These are phyloP conservation scores for Caenorhabditis panamensis DNA, from an alignment of 2,888 invertebrate genomes.

Conservation along the genomic window DNA sequence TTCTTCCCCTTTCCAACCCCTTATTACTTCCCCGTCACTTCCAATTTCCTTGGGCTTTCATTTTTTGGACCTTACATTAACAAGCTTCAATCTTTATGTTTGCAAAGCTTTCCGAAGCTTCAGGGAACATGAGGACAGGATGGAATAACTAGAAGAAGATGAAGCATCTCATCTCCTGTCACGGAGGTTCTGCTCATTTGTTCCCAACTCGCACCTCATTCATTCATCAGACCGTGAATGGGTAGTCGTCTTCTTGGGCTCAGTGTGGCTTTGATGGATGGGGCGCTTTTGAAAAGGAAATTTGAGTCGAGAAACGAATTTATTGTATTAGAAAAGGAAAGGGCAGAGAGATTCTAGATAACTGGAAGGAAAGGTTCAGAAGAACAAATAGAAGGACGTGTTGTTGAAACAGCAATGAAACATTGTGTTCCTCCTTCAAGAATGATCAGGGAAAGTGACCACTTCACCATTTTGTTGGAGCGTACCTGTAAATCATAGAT, in stretches of 20 bases:
- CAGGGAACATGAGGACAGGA: not conserved
- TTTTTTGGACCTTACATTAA: not conserved
- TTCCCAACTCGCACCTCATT: conserved; percentile 24
- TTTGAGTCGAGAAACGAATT: conserved; percentile 11
- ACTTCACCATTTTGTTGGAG: not conserved
- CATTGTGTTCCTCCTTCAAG: not conserved
- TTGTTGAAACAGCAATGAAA: not conserved
- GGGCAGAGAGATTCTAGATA: not conserved
- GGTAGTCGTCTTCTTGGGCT: conserved; percentile 7
- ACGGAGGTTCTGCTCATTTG: not conserved
- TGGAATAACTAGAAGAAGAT: not conserved
- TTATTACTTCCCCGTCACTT: conserved; percentile 36
- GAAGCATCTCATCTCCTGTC: not conserved
- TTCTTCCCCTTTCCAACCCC: conserved; percentile 20
- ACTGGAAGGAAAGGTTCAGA: not conserved
- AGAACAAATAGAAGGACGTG: not conserved
- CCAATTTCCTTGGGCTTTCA: not conserved
- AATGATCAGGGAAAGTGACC: not conserved
- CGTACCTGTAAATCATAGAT: conserved; percentile 27
- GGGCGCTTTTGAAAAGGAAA: conserved; percentile 18
- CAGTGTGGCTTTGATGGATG: conserved; percentile 24
- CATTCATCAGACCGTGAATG: conserved; percentile 42
- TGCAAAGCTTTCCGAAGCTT: too few species aligned
- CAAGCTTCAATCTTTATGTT: not conserved
- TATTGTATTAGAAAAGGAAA: conserved; percentile 38